Percentiles rank a stretch among this genome's conserved stretches.
Conservation (phyloP, 1,140 invertebrate species). For the Thaumetopoea pityocampa region DNA sequence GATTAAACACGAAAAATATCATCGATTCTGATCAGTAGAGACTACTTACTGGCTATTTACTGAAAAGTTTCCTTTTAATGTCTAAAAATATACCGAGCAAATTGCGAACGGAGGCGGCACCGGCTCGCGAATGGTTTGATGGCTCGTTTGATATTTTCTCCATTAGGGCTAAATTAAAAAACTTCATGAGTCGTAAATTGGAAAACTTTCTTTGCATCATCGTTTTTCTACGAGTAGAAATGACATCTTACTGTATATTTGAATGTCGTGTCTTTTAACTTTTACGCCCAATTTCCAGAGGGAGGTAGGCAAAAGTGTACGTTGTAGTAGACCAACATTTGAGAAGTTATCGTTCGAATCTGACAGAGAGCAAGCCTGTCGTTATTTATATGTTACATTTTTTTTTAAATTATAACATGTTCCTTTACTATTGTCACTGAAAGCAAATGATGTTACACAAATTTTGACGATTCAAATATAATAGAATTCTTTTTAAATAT, state of each 20-base stretch:
- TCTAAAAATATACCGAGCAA: constrained; percentile 5
- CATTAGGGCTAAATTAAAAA: constrained; percentile 16
- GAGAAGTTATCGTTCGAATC: no score
- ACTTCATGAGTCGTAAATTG: constrained; percentile 8
- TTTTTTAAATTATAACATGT: no score
- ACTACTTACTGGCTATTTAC: not conserved
- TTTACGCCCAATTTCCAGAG: not conserved
- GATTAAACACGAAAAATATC: no score
- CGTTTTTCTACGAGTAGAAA: constrained; percentile 8
- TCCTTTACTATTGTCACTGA: no score
- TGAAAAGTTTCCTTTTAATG: constrained; percentile 8
- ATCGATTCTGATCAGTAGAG: not conserved
- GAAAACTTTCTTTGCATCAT: constrained; percentile 10
- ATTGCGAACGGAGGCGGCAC: constrained; percentile 4
- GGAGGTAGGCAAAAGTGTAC: no score
- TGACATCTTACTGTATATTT: constrained; percentile 4
- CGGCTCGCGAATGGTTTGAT: constrained; percentile 14
- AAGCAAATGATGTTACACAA: no score
- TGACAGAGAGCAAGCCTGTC: no score
- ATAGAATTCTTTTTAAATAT: no score
- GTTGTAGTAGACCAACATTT: no score
- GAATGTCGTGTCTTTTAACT: constrained; percentile 1
- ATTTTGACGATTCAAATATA: no score
- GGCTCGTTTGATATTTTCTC: constrained; percentile 13
- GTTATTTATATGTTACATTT: no score